Percentiles rank a stretch among this genome's conserved stretches.
Conservation (phyloP, 2,888 invertebrate genomes). For the Microplitis manilae region DNA sequence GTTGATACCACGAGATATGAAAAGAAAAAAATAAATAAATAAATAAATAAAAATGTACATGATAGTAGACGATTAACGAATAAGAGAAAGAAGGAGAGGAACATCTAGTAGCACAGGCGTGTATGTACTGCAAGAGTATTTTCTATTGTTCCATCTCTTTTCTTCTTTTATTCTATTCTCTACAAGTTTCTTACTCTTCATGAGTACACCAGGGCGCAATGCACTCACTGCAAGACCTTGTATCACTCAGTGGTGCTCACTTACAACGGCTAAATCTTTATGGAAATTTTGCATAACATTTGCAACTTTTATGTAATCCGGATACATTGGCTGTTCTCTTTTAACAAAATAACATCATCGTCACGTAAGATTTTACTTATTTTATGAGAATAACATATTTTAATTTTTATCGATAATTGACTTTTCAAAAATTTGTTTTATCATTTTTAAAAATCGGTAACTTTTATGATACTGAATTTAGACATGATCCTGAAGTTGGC, state of each 20-base stretch:
- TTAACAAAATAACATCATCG: conserved; percentile 12
- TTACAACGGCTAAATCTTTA: conserved; percentile 27
- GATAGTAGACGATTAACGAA: conserved; percentile 34
- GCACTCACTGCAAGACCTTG: conserved; percentile 55
- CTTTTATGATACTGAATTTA: too few species aligned
- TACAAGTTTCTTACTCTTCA: conserved; percentile 29
- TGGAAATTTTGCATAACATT: conserved; percentile 42
- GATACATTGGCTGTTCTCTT: conserved; percentile 15
- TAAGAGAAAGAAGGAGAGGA: conserved; percentile 42
- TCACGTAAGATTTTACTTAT: background rate
- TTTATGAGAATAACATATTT: background rate
- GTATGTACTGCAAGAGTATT: conserved; percentile 32
- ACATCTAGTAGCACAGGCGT: conserved; percentile 52
- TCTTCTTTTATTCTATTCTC: conserved; percentile 23
- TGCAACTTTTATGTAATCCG: conserved; percentile 35
- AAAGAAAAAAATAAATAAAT: conserved; percentile 15
- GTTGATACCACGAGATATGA: conserved; percentile 8
- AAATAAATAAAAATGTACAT: background rate
- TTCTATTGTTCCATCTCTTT: conserved; percentile 35
- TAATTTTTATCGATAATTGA: background rate
- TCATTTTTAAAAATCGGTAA: too few species aligned
- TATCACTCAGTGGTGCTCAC: conserved; percentile 52
- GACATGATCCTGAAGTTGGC: too few species aligned
- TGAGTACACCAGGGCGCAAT: conserved; percentile 55
- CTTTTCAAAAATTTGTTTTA: too few species aligned